Evolutionary conservation across 2,113 vertebrate species (phyloP).

Genomic region (Mesitornis unicolor): DNA sequence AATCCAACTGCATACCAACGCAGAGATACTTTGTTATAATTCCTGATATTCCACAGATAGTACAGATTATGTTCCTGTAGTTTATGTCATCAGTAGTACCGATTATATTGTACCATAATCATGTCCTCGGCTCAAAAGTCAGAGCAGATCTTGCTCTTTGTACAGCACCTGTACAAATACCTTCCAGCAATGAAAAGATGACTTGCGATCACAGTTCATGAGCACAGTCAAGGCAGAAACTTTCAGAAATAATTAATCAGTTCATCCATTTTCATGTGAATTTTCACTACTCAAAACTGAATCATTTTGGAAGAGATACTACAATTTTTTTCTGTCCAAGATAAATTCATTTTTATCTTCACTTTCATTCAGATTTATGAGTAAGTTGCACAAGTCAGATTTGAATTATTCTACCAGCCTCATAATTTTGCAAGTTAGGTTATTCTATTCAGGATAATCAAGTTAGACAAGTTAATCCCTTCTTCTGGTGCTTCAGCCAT

Average conservation of each 20-base stretch:
- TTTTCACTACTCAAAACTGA: neutral
- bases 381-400: neutral
- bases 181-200: neutral
- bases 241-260: neutral
- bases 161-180: slow-evolving; percentile 11
- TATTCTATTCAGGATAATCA: neutral
- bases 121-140: neutral
- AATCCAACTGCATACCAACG: neutral
- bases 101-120: neutral
- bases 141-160: neutral
- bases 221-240: neutral
- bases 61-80: neutral
- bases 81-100: neutral
- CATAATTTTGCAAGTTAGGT: neutral
- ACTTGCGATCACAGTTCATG: neutral
- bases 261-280: neutral
- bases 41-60: slow-evolving; percentile 6
- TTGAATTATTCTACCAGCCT: neutral
- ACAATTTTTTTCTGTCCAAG: neutral
- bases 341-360: neutral
- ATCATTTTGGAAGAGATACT: neutral
- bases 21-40: neutral
- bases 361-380: neutral
- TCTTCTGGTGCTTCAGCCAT: neutral
- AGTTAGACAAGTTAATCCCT: neutral